A percentile compares a stretch with the other conserved stretches of the same genome.
These are phyloP conservation scores for Caenorhabditis parvicauda DNA, from an alignment of 2,888 invertebrate species.

Conservation along the genomic window DNA sequence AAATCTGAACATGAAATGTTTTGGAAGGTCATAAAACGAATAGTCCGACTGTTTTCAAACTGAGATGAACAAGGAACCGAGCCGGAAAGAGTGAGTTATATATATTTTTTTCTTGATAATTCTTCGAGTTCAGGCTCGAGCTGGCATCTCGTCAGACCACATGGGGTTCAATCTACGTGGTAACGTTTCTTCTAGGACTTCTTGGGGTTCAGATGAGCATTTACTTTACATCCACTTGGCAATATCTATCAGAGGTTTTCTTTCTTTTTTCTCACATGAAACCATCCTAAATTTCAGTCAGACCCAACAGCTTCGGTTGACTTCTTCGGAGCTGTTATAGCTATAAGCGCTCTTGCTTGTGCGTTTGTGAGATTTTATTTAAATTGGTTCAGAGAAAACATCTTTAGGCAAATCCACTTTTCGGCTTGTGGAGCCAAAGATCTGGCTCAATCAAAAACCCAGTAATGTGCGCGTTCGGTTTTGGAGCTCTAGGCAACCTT, in stretches of 20 bases:
- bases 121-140: conserved; percentile 10
- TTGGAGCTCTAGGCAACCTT: conserved; percentile 27
- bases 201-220: conserved; percentile 39
- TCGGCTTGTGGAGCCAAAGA: conserved; percentile 31
- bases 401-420: conserved; percentile 18
- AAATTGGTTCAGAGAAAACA: too few species aligned
- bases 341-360: conserved; percentile 14
- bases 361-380: conserved; percentile 12
- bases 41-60: too few species aligned
- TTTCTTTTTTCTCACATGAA: not conserved
- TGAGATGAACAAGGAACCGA: too few species aligned
- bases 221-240: conserved; percentile 48
- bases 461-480: conserved; percentile 18
- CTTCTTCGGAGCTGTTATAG: conserved; percentile 28
- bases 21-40: too few species aligned
- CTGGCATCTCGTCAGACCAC: conserved; percentile 27
- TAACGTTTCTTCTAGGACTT: conserved; percentile 22
- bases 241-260: conserved; percentile 30
- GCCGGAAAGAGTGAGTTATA: conserved; percentile 22
- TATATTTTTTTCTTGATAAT: not conserved
- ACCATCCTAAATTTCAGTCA: conserved; percentile 10
- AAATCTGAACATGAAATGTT: too few species aligned
- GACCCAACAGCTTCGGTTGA: conserved; percentile 28
- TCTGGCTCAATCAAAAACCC: conserved; percentile 21
- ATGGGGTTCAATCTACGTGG: conserved; percentile 34